Conservation (phyloP, 2,113 vertebrate species). For the Zeus faber region DNA sequence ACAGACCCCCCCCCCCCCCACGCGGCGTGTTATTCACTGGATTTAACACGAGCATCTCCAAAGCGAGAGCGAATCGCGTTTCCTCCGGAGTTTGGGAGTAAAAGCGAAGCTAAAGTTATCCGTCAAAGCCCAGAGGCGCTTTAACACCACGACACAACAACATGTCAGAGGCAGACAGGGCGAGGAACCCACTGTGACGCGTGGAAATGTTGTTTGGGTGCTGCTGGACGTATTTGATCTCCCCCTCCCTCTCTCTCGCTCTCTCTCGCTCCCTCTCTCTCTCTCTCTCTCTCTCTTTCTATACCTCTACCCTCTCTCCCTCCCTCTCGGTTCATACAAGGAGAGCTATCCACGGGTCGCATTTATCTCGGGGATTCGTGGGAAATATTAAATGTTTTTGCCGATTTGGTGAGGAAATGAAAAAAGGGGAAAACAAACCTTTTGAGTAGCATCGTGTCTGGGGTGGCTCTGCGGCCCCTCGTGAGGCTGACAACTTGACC, state of each 20-base stretch:
- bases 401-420: no score
- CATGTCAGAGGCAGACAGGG: constrained; percentile 55
- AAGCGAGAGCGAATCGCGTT: constrained; percentile 87
- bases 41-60: constrained; percentile 76
- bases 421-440: no score
- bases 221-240: neutral
- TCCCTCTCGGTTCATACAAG: no score
- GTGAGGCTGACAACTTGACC: no score
- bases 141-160: constrained; percentile 73
- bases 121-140: constrained; percentile 58
- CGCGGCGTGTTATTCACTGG: constrained; percentile 78
- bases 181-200: constrained; percentile 48
- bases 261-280: neutral
- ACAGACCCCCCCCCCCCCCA: constrained; percentile 80
- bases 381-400: no score
- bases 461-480: no score
- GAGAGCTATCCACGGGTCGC: no score
- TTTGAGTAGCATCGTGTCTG: no score
- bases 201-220: constrained; percentile 48
- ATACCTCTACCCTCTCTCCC: neutral
- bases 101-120: constrained; percentile 63
- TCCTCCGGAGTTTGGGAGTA: constrained; percentile 52
- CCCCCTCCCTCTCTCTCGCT: constrained; percentile 6
- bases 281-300: constrained; percentile 2
- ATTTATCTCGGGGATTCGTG: no score